Percentiles rank a stretch among this genome's conserved stretches.
Evolutionary conservation across 2,888 invertebrate genomes (phyloP).

Genomic region (Eilema depressum): DNA sequence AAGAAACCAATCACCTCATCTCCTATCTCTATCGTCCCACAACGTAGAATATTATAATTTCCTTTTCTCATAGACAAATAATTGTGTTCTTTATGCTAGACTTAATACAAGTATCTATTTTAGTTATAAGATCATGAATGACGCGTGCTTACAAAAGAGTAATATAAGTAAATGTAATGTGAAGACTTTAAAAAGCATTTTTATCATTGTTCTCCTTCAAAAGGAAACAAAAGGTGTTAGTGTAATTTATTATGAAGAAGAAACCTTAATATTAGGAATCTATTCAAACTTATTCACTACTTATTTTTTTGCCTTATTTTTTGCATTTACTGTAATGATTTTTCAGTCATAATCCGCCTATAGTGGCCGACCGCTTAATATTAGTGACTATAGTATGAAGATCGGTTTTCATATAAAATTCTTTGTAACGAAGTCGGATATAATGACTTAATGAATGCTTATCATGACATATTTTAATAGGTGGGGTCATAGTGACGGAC

Average conservation of each 20-base stretch:
- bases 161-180: background rate
- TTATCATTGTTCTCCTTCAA: background rate
- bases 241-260: background rate
- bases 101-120: constrained; percentile 20
- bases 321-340: background rate
- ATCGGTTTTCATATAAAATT: no score
- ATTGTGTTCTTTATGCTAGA: constrained; percentile 6
- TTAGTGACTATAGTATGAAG: no score
- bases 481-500: no score
- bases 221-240: constrained; percentile 8
- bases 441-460: no score
- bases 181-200: background rate
- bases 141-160: background rate
- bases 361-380: background rate
- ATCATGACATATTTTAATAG: no score
- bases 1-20: constrained; percentile 78
- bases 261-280: background rate
- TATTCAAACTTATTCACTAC: background rate
- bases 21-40: constrained; percentile 76
- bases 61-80: background rate
- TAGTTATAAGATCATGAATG: constrained; percentile 24
- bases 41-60: constrained; percentile 72
- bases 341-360: background rate
- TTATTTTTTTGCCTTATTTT: background rate
- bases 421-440: no score